Conservation (phyloP, 2,113 vertebrate genomes). For the Excalfactoria chinensis region DNA sequence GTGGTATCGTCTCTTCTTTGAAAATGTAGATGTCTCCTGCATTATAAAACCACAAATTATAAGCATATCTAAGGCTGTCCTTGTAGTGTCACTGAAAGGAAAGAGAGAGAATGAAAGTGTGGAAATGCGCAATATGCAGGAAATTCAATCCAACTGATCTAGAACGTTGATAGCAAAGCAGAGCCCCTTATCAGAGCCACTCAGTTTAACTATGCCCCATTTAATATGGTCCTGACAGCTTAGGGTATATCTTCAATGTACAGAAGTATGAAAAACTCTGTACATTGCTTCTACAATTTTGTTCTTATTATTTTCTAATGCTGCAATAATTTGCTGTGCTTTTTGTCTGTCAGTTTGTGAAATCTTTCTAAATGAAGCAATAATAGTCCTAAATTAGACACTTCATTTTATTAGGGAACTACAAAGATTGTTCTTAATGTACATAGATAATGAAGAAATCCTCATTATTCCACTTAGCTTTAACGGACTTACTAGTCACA, state of each 20-base stretch:
- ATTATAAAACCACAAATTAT: constrained; percentile 81
- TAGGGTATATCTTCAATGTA: constrained; percentile 79
- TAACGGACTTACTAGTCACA: constrained; percentile 38
- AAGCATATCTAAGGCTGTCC: constrained; percentile 82
- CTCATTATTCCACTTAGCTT: constrained; percentile 51
- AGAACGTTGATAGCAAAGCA: constrained; percentile 84
- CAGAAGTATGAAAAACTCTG: constrained; percentile 76
- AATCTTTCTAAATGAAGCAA: constrained; percentile 41
- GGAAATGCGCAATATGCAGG: constrained; percentile 86
- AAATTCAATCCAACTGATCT: constrained; percentile 93
- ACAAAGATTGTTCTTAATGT: constrained; percentile 33
- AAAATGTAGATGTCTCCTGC: constrained; percentile 74
- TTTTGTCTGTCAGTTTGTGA: constrained; percentile 51
- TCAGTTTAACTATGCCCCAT: constrained; percentile 88
- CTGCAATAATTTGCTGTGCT: constrained; percentile 60
- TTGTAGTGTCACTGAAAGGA: constrained; percentile 82
- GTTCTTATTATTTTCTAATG: constrained; percentile 72
- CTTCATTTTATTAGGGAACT: constrained; percentile 53
- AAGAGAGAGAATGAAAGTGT: constrained; percentile 72
- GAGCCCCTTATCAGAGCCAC: constrained; percentile 87
- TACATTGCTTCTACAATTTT: constrained; percentile 59
- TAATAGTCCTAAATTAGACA: constrained; percentile 46
- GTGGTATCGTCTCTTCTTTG: constrained; percentile 71
- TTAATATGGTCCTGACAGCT: constrained; percentile 85
- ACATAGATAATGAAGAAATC: constrained; percentile 51